phyloP scores from a whole-genome alignment of 2,797 vertebrate species.

The Muscicapa striata region DNA sequence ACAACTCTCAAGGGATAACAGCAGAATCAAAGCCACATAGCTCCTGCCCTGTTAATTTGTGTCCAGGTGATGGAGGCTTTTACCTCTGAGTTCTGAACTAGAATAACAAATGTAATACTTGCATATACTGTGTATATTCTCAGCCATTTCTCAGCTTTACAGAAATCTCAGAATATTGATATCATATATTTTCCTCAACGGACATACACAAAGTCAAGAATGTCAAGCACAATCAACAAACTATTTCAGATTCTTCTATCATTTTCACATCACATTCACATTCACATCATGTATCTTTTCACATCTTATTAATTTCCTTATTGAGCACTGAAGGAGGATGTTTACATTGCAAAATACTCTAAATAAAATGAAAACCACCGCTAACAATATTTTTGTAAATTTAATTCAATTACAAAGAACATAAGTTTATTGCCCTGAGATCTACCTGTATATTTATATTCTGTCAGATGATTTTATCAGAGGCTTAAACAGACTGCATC shows the following conservation, averaged over 20 bases:
- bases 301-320: slow-evolving; percentile 18
- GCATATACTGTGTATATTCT: background rate
- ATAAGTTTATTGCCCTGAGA: background rate
- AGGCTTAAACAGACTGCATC: background rate
- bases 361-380: background rate
- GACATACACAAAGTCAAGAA: slow-evolving; percentile 24
- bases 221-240: slow-evolving; percentile 18
- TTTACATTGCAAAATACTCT: background rate
- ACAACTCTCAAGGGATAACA: background rate
- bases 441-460: background rate
- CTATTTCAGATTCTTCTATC: background rate
- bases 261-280: background rate
- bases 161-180: background rate
- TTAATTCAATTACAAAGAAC: background rate
- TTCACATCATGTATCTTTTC: no score
- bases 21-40: slow-evolving; percentile 36
- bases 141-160: slow-evolving; percentile 45
- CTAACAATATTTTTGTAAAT: background rate
- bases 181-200: slow-evolving; percentile 5
- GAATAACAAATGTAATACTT: slow-evolving; percentile 35
- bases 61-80: slow-evolving; percentile 32
- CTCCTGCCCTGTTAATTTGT: background rate
- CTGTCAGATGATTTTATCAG: background rate
- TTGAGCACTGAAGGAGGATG: background rate
- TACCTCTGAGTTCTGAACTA: slow-evolving; percentile 45